Evolutionary conservation across 2,797 vertebrate species (phyloP).

Genomic region (Anguilla marmorata): DNA sequence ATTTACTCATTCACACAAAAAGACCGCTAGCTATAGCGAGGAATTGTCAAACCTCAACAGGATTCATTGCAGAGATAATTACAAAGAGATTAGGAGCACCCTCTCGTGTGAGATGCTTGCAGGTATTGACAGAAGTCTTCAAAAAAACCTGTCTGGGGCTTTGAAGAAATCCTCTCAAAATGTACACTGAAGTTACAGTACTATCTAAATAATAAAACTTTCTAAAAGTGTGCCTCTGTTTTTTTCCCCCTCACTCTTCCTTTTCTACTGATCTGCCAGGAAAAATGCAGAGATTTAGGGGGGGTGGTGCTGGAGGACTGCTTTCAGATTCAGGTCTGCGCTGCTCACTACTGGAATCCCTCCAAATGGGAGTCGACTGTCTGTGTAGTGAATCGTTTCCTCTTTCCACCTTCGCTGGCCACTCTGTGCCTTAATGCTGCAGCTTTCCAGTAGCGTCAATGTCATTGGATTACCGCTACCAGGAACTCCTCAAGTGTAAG

Average conservation of each 20-base stretch:
- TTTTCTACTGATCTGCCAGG: neutral
- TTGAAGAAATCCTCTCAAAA: constrained; percentile 33
- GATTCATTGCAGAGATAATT: constrained; percentile 26
- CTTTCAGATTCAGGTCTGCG: constrained; percentile 48
- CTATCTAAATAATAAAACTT: neutral
- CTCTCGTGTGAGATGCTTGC: constrained; percentile 1
- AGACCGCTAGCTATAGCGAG: neutral
- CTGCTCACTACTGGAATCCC: constrained; percentile 20
- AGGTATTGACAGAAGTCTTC: constrained; percentile 35
- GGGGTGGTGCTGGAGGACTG: neutral
- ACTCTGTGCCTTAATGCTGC: constrained; percentile 52
- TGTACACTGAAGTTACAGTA: constrained; percentile 21
- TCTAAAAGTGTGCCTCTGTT: neutral
- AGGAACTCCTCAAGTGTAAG: constrained; percentile 50
- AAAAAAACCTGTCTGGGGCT: constrained; percentile 13
- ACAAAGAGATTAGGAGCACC: constrained; percentile 23
- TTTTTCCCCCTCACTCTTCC: neutral
- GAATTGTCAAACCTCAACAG: constrained; percentile 26
- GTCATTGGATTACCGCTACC: constrained; percentile 59
- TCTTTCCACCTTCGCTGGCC: constrained; percentile 49
- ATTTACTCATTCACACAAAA: constrained; percentile 15
- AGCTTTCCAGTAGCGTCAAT: constrained; percentile 44
- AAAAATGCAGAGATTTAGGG: neutral
- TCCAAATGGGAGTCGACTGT: constrained; percentile 32
- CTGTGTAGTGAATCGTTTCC: constrained; percentile 57